Evolutionary conservation across 2,113 vertebrate species (phyloP).

Genomic region (Podarcis raffonei): DNA sequence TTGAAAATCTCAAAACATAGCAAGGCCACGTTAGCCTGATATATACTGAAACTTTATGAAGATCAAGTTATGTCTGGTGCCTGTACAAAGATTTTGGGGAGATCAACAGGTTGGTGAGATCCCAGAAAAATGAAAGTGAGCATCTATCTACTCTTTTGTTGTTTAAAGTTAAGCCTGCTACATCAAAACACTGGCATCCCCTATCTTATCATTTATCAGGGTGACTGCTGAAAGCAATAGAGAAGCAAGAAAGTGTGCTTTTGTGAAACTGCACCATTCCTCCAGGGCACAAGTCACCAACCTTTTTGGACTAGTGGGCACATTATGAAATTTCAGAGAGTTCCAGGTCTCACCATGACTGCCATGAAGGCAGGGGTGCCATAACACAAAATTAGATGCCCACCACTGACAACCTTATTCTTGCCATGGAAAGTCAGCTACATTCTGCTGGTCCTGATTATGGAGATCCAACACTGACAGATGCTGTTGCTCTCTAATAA

Average conservation of each 20-base stretch:
- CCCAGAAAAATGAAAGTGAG: background rate
- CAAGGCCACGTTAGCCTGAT: background rate
- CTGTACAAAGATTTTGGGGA: background rate
- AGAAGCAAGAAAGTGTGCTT: background rate
- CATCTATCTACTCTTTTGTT: background rate
- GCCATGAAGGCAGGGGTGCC: too few relatives aligned
- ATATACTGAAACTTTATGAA: background rate
- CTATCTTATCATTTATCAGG: background rate
- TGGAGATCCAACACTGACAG: too few relatives aligned
- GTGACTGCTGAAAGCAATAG: background rate
- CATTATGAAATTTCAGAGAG: too few relatives aligned
- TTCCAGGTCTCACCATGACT: too few relatives aligned
- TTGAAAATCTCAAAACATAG: background rate
- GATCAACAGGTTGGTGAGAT: background rate
- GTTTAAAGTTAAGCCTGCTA: background rate
- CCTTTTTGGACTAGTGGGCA: too few relatives aligned
- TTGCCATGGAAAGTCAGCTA: too few relatives aligned
- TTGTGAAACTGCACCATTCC: background rate
- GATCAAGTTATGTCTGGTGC: background rate
- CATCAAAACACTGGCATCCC: background rate
- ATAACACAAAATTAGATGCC: too few relatives aligned
- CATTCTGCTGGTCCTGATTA: too few relatives aligned
- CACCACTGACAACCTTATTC: too few relatives aligned
- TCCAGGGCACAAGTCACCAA: too few relatives aligned
- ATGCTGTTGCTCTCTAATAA: too few relatives aligned